These are phyloP conservation scores for Eupeodes luniger DNA, from an alignment of 2,888 invertebrate species.

Conservation along the genomic window DNA sequence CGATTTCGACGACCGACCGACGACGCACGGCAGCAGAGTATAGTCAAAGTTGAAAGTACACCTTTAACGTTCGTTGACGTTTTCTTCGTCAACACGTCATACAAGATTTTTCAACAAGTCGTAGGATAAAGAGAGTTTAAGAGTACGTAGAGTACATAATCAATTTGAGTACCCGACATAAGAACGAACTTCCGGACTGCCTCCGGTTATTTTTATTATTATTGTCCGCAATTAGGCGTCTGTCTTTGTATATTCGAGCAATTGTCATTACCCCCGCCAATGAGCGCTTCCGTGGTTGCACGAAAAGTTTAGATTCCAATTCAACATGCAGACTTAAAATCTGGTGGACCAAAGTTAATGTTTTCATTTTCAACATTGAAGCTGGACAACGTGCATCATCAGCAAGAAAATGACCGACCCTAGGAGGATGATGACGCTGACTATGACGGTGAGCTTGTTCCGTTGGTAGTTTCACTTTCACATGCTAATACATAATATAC, in stretches of 20 bases:
- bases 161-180: constrained; percentile 5
- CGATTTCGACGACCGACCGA: not conserved
- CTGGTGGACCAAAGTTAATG: constrained; percentile 46
- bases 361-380: constrained; percentile 57
- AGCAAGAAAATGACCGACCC: constrained; percentile 41
- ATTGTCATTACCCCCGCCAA: constrained; percentile 61
- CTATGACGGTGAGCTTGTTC: constrained; percentile 46
- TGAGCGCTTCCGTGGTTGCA: constrained; percentile 28
- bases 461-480: not conserved
- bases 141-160: not conserved
- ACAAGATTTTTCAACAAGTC: constrained; percentile 19
- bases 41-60: not conserved
- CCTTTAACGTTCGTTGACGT: not conserved
- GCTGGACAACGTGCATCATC: constrained; percentile 61
- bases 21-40: not conserved
- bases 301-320: constrained; percentile 34
- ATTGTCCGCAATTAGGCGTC: constrained; percentile 11
- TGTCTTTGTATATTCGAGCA: not conserved
- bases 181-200: constrained; percentile 38
- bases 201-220: constrained; percentile 11
- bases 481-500: constrained; percentile 1
- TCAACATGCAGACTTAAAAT: constrained; percentile 54
- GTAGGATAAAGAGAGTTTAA: not conserved
- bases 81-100: constrained; percentile 6
- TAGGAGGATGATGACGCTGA: not conserved